Evolutionary conservation across 2,113 vertebrate genomes (phyloP), one percentile per base, ranked within the genome.

Genomic region (Spilogale gracilis): DNA sequence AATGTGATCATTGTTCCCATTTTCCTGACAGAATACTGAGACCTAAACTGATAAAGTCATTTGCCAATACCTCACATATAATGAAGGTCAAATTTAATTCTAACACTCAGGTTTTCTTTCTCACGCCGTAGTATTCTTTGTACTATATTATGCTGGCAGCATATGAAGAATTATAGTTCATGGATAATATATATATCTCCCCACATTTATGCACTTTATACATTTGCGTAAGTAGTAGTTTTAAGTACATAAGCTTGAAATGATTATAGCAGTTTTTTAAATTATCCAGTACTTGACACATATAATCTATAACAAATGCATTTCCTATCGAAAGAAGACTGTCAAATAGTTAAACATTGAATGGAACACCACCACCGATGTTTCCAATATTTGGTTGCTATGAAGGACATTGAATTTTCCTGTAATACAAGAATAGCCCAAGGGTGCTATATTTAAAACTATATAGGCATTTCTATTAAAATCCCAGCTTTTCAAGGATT

Each of bases 401-500:
- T 5, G n/a, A 96, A 50, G 61, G 61, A 79, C 81, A 54, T 0
- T 4, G 38, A 96, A 94, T 97, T 98, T 97, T 82, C 69, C 58
- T 58, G 18, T 81, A 89, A 90, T 97, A 1, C 7, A 27, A 78
- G 79, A 60, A 85, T 60, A 56, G 95, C 94, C 85, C 79, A 92
- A 32, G 96, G 97, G 96, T 92, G 38, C 97, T 96, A 97, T 98
- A 95, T 97, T 98, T 98, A 97, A 98, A 97, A 86, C 84, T 76
- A 16, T 56, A 93, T 96, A 67, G 71, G 27, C 43, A 92, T 97
- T 98, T 96, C 97, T 96, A 98, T 97, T 98, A 98, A 98, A 97
- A 98, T 97, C 94, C 52, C 82, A 97, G 94, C 79, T 92, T 97
- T 97, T 89, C 56, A 95, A 58, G 61, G 85, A 84, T 97, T 98